Conservation (phyloP, 2,888 invertebrate genomes). For the Tethea ocularis region DNA sequence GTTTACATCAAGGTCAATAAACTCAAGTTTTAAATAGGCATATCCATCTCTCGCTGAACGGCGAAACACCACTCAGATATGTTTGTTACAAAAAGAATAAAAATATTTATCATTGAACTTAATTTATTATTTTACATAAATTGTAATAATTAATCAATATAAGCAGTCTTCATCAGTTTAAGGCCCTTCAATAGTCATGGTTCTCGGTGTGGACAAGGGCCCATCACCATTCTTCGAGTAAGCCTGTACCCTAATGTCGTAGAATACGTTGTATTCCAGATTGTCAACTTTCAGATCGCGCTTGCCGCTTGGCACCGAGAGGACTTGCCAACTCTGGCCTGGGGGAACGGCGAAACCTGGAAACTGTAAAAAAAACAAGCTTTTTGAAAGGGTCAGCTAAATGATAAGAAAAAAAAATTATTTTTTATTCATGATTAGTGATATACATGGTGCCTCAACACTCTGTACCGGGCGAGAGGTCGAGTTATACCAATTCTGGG, state of each 20-base stretch:
- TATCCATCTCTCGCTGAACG: too few relatives aligned
- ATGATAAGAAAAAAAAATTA: too few relatives aligned
- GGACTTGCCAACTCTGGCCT: background rate
- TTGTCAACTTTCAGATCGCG: background rate
- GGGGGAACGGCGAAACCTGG: background rate
- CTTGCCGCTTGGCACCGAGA: background rate
- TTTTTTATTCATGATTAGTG: too few relatives aligned
- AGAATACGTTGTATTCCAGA: slow-evolving; percentile 1
- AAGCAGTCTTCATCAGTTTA: background rate
- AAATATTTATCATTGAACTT: too few relatives aligned
- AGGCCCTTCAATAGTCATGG: background rate
- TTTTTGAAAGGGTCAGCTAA: too few relatives aligned
- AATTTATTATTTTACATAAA: background rate
- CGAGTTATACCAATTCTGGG: too few relatives aligned
- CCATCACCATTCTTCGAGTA: slow-evolving; percentile 12
- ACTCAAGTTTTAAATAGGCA: too few relatives aligned
- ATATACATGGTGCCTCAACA: too few relatives aligned
- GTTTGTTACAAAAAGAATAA: background rate
- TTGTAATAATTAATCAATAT: background rate
- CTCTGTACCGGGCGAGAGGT: too few relatives aligned
- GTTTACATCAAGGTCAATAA: too few relatives aligned
- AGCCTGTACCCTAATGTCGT: slow-evolving; percentile 15
- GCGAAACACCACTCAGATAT: too few relatives aligned
- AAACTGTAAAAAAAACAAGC: background rate
- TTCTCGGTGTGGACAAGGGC: background rate